Evolutionary conservation across 2,888 invertebrate species (phyloP).

Genomic region (Molanna angustata): DNA sequence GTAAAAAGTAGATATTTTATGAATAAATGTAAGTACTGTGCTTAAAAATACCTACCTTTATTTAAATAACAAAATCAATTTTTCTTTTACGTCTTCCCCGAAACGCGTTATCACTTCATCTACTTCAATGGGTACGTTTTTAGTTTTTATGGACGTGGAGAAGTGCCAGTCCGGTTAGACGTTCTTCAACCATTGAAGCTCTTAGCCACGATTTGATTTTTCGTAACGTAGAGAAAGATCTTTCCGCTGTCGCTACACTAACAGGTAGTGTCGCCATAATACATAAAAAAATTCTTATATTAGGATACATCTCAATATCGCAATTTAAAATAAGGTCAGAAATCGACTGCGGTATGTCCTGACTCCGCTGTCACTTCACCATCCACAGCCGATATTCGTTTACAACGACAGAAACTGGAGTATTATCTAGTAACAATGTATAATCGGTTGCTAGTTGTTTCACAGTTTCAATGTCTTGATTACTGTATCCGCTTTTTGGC

Average conservation of each 20-base stretch:
- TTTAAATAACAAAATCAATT: no score
- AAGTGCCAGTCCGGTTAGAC: constrained; percentile 6
- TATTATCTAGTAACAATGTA: constrained; percentile 25
- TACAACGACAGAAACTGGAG: constrained; percentile 29
- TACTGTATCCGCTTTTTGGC: constrained; percentile 29
- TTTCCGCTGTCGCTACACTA: constrained; percentile 33
- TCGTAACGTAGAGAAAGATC: constrained; percentile 18
- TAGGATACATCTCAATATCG: constrained; percentile 32
- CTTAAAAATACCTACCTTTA: no score
- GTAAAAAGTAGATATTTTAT: no score
- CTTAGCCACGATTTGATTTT: constrained; percentile 6
- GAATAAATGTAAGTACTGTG: no score
- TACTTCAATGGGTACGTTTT: no score
- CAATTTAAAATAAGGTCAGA: constrained; percentile 33
- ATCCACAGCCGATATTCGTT: constrained; percentile 25
- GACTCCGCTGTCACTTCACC: constrained; percentile 32
- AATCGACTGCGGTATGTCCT: constrained; percentile 33
- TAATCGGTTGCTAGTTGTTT: constrained; percentile 28
- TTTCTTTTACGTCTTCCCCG: no score
- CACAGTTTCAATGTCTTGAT: constrained; percentile 32
- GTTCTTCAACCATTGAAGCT: constrained; percentile 11
- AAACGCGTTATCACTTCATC: no score
- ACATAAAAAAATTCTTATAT: constrained; percentile 29
- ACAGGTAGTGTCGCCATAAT: constrained; percentile 34
- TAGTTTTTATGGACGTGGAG: no score